Conservation (phyloP, 2,797 vertebrate species). For the Parauchenoglanis ngamensis region DNA sequence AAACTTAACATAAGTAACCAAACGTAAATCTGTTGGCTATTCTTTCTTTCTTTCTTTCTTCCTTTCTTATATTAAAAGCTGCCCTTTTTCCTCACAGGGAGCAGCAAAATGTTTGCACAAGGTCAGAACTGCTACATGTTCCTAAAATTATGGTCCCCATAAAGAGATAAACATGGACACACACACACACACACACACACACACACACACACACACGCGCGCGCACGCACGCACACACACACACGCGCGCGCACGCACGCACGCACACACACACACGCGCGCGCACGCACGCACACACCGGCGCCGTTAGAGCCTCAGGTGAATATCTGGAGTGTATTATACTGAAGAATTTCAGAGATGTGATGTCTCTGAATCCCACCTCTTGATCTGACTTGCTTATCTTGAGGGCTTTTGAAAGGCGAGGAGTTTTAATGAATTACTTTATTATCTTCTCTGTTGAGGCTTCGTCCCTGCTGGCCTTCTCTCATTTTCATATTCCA, state of each 20-base stretch:
- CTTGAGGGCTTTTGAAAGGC: constrained; percentile 64
- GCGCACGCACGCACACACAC: neutral
- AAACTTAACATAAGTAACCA: no score
- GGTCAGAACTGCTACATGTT: neutral
- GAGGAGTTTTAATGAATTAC: constrained; percentile 74
- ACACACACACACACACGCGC: neutral
- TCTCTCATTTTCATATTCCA: constrained; percentile 69
- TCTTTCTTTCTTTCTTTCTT: neutral
- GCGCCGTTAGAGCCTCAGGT: neutral
- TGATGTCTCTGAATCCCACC: constrained; percentile 59
- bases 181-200: neutral
- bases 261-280: neutral
- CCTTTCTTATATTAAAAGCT: neutral
- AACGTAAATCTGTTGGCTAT: neutral
- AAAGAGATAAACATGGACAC: neutral
- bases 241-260: neutral
- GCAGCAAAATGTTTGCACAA: neutral
- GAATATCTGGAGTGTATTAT: constrained; percentile 4
- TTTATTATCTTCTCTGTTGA: constrained; percentile 67
- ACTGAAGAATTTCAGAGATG: constrained; percentile 24
- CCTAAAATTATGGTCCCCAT: neutral
- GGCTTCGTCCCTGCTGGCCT: constrained; percentile 57
- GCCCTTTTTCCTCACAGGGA: neutral
- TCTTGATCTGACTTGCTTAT: constrained; percentile 65
- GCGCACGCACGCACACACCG: neutral